Base-by-base conservation (phyloP, 2,888 invertebrate species). In the Invenusta paracnida region DNA sequence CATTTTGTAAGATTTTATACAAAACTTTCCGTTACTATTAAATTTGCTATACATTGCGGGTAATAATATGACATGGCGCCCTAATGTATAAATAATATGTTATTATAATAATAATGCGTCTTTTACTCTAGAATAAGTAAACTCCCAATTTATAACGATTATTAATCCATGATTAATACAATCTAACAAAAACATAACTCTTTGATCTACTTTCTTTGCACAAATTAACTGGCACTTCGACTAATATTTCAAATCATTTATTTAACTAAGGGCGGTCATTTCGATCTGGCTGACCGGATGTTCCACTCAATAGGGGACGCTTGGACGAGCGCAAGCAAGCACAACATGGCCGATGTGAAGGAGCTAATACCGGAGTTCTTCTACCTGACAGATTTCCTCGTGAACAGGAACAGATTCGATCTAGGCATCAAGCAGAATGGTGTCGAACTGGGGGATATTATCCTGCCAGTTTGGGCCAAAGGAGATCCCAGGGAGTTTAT, bases 291-390 rank as follows among this genome's bases (percentile, higher is more conserved):
- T 28, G 99, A 99, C 93, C 94, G 99, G 90, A 99, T 99, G 98
- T 99, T 99, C 91, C 97, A 99, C 92, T 97, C 97, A 79, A 94
- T 99, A 29, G 95, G 96, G 90, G 98, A 99, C 92, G 97, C 95
- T 0, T 99, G 98, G 98, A 93, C 95, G 67, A 98, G 97, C 0
- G 98, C 98, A 0, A 96, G 97, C 0, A 95, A 95, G 90, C 96
- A 98, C 91, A 99, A 99, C 91, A 99, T 99, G 98, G 98, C 98
- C 0, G 99, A 99, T 91, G 98, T 99, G 0, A 98, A 98, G 90
- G 99, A 99, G 92, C 93, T 99, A 30, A 98, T 99, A 90, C 99
- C 99, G 11, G 99, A 99, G 92, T 99, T 99, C 92, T 99, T 98
- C 92, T 98, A 99, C 91, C 93, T 99, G 87, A 97, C 98, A 0